Evolutionary conservation across 2,888 invertebrate species (phyloP), one percentile per base, ranked within the genome.

Genomic region (Eilema sororculum): DNA sequence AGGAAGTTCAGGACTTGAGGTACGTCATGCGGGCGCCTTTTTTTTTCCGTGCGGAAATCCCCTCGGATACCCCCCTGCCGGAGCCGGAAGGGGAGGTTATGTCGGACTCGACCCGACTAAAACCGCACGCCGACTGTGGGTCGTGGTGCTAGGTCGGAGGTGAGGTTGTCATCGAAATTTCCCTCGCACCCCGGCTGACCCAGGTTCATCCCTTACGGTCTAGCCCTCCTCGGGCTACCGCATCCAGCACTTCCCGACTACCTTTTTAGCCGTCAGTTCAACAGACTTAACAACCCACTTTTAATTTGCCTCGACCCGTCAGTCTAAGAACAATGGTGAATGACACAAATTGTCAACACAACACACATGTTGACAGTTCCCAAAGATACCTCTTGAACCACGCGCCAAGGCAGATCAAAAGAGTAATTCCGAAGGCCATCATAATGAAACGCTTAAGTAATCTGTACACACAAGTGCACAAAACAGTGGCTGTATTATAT

Each of bases 401-500:
- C n/a, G 52, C n/a, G 52, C 52, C 52, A 52, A 2, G n/a, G 1
- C n/a, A 52, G 52, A 52, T 25, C 16, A 58, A 58, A 58, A 58
- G 25, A 13, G 22, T 25, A 58, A 58, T 52, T 52, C 52, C 52
- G 52, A 52, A n/a, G 52, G n/a, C 52, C 52, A 9, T 52, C n/a
- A 52, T n/a, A 52, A 52, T 52, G 52, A 52, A 52, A n/a, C 52
- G 6, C 52, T 52, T 52, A 52, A 30, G 28, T 68, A 58, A 69
- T 72, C 68, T 33, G 24, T 66, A 33, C 58, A 37, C 71, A 58
- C 52, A 74, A 65, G 30, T 60, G 22, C 62, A 61, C 73, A 63
- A 71, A 75, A 73, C 73, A 65, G 73, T 74, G 72, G 60, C 65
- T 73, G 69, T 56, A 68, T 72, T 72, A 72, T 75, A 73, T 76